Base-by-base conservation (phyloP, 2,113 vertebrate species). In the Nothoprocta pentlandii region DNA sequence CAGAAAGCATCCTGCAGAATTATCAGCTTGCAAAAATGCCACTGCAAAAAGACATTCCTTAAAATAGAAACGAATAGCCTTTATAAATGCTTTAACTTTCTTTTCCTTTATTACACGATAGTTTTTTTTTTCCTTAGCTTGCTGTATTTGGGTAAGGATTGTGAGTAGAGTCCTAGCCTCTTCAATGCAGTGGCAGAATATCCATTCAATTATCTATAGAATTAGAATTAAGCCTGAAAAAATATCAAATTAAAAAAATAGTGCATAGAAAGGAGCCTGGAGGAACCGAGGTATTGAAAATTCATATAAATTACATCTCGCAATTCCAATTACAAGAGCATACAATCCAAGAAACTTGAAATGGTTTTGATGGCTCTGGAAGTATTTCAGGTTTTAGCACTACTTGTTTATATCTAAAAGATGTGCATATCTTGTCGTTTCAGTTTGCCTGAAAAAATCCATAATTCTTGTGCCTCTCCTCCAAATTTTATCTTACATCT, bases 361-460 rank as follows among this genome's bases (percentile, higher is more conserved):
- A 51, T 20, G 0, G 22, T 56, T 12, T 69, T 53, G 11, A 5
- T 1, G 2, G 10, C 39, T 79, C 34, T n/a, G 9, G 34, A 88
- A 95, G 39, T 14, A 44, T 32, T 1, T 53, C 7, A 4, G 3
- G 14, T 69, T 73, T 47, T 47, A 36, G 3, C 10, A 30, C 7
- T 22, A 8, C 39, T 71, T 21, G 46, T 19, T 63, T 58, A 12
- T 5, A 21, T 19, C 4, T 64, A 62, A 46, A 59, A 22, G 5
- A 13, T 1, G 3, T 44, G 6, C 14, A 12, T 39, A 49, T 64
- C 9, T 46, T 51, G 28, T 0, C 7, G 36, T 53, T 88, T 61
- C 44, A 2, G 5, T 67, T 81, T 68, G 6, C 19, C 76, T 87
- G 53, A 69, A 56, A 54, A 56, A 39, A 23, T 30, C 25, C 36